phyloP scores from a whole-genome alignment of 2,797 vertebrate genomes.

The Telmatherina bonti region DNA sequence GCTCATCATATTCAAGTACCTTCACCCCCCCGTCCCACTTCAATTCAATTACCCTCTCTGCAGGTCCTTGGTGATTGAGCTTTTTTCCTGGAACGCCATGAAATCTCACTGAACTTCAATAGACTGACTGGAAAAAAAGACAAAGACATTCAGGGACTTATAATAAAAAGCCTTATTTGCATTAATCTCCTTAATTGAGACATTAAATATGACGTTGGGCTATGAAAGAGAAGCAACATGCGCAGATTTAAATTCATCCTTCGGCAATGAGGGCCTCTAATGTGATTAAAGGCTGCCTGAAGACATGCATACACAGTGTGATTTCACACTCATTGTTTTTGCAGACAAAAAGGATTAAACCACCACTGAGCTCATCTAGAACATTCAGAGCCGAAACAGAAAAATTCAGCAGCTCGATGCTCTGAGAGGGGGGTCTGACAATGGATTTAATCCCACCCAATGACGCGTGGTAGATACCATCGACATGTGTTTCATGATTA shows the following conservation, averaged over 20 bases:
- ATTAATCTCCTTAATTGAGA: slow-evolving; percentile 78
- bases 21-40: slow-evolving; percentile 32
- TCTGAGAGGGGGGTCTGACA: slow-evolving; percentile 4
- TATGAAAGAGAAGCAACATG: slow-evolving; percentile 26
- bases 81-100: slow-evolving; percentile 22
- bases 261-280: slow-evolving; percentile 61
- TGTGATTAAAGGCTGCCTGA: slow-evolving; percentile 72
- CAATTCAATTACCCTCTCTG: slow-evolving; percentile 66
- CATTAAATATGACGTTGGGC: slow-evolving; percentile 68
- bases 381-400: slow-evolving; percentile 17
- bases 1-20: slow-evolving; percentile 5
- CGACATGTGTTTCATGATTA: neutral
- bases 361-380: slow-evolving; percentile 23
- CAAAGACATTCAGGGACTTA: slow-evolving; percentile 43
- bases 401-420: slow-evolving; percentile 28
- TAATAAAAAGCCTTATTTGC: slow-evolving; percentile 61
- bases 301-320: slow-evolving; percentile 51
- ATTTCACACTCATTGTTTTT: slow-evolving; percentile 82
- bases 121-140: slow-evolving; percentile 32
- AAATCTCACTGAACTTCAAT: slow-evolving; percentile 40
- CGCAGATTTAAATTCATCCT: slow-evolving; percentile 36
- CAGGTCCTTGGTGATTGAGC: slow-evolving; percentile 28
- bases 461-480: neutral
- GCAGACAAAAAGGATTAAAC: slow-evolving; percentile 69
- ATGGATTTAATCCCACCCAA: slow-evolving; percentile 1